Evolutionary conservation across 1,140 invertebrate species (phyloP).

Genomic region (Tetramorium simillimum): DNA sequence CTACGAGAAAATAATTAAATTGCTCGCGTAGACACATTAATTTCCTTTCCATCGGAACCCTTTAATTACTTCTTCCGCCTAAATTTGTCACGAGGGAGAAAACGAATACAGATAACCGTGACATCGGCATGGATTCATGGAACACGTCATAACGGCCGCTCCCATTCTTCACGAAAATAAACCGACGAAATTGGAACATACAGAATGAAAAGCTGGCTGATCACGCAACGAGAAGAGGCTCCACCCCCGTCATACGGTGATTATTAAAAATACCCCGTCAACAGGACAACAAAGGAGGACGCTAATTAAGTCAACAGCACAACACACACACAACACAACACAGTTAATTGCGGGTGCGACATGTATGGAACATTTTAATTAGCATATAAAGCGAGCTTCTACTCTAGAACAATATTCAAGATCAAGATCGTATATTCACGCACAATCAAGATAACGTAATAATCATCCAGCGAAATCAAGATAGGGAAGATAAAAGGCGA

Average conservation of each 20-base stretch:
- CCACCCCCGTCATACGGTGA: not conserved
- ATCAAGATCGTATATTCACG: not conserved
- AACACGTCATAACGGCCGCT: constrained; percentile 36
- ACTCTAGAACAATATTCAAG: not conserved
- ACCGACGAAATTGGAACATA: constrained; percentile 51
- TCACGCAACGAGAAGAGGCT: constrained; percentile 37
- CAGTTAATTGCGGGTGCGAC: not conserved
- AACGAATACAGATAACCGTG: not conserved
- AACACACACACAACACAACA: not conserved
- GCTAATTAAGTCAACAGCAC: constrained; percentile 25
- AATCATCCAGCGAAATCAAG: constrained; percentile 2
- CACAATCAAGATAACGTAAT: constrained; percentile 1
- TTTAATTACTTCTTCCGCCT: not conserved
- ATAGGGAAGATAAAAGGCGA: not conserved
- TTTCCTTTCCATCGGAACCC: too few species aligned
- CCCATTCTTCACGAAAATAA: constrained; percentile 67
- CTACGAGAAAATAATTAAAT: not conserved
- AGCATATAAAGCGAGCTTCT: not conserved
- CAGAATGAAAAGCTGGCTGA: constrained; percentile 59
- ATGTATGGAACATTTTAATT: constrained; percentile 18
- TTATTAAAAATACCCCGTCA: constrained; percentile 24
- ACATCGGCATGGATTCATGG: constrained; percentile 7
- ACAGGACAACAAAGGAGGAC: not conserved
- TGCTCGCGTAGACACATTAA: not conserved
- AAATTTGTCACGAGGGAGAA: not conserved